These are phyloP conservation scores for Bombyx huttoni DNA, from an alignment of 2,888 invertebrate genomes.

Conservation along the genomic window DNA sequence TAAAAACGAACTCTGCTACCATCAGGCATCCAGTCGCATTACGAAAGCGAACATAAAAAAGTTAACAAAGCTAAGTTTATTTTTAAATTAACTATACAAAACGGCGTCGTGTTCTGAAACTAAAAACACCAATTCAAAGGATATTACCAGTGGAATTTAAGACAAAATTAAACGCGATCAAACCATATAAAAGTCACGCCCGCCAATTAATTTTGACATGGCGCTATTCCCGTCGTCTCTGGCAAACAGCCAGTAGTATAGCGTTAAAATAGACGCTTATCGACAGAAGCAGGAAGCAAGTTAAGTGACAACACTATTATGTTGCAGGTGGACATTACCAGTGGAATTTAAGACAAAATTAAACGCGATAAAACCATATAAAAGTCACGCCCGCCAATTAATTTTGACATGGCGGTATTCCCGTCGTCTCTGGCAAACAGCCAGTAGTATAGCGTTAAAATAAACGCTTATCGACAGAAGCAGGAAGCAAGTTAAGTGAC, in stretches of 20 bases:
- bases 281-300: conserved; percentile 35
- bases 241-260: conserved; percentile 27
- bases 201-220: conserved; percentile 1
- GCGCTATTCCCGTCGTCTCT: conserved; percentile 7
- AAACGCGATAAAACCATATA: conserved; percentile 12
- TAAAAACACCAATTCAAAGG: background rate
- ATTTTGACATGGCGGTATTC: background rate
- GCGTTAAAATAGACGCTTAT: conserved; percentile 39
- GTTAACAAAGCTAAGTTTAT: background rate
- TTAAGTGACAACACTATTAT: conserved; percentile 40
- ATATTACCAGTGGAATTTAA: background rate
- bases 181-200: conserved; percentile 10
- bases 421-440: conserved; percentile 19
- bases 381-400: conserved; percentile 5
- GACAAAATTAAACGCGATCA: conserved; percentile 10
- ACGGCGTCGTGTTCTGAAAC: background rate
- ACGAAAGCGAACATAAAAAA: background rate
- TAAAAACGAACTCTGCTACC: too few relatives aligned
- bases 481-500: conserved; percentile 30
- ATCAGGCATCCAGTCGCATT: too few relatives aligned
- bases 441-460: conserved; percentile 29
- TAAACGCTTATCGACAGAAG: conserved; percentile 41
- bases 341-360: conserved; percentile 5
- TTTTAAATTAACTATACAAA: background rate
- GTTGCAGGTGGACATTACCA: background rate